phyloP scores from a whole-genome alignment of 2,797 vertebrate genomes.

The Salarias fasciatus region DNA sequence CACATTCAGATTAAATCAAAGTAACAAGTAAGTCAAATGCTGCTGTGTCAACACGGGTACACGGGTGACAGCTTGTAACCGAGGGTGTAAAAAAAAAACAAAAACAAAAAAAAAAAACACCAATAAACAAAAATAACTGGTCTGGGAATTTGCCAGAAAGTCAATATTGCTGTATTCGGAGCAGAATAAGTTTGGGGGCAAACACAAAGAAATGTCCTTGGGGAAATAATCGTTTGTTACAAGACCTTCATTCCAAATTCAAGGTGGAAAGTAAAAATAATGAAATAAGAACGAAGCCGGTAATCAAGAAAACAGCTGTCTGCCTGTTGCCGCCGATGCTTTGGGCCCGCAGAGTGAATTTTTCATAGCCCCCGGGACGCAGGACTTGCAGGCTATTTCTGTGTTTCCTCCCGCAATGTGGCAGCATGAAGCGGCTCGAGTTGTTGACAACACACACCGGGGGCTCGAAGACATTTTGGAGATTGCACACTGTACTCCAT shows the following conservation, averaged over 20 bases:
- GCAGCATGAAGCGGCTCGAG: constrained; percentile 39
- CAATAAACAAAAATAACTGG: constrained; percentile 27
- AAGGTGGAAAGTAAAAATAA: constrained; percentile 78
- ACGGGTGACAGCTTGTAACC: constrained; percentile 13
- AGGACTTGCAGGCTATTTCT: constrained; percentile 57
- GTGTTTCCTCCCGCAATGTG: constrained; percentile 34
- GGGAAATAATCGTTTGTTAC: constrained; percentile 72
- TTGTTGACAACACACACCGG: constrained; percentile 48
- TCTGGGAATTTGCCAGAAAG: constrained; percentile 38
- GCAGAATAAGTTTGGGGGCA: constrained; percentile 20
- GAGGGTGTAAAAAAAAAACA: too few species aligned
- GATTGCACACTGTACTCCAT: constrained; percentile 41
- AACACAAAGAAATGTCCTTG: constrained; percentile 51
- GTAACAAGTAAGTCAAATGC: background rate
- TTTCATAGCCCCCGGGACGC: constrained; percentile 73
- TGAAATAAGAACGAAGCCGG: constrained; percentile 66
- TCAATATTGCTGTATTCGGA: constrained; percentile 45
- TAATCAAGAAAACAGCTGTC: constrained; percentile 74
- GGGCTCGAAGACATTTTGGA: constrained; percentile 32
- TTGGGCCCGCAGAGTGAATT: constrained; percentile 60
- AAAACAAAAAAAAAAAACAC: constrained; percentile 8
- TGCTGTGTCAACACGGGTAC: constrained; percentile 9
- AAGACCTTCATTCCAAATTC: constrained; percentile 74
- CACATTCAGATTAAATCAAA: constrained; percentile 2
- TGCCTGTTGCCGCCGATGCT: constrained; percentile 51